Evolutionary conservation across 2,797 vertebrate species (phyloP).

Genomic region (Balearica regulorum): DNA sequence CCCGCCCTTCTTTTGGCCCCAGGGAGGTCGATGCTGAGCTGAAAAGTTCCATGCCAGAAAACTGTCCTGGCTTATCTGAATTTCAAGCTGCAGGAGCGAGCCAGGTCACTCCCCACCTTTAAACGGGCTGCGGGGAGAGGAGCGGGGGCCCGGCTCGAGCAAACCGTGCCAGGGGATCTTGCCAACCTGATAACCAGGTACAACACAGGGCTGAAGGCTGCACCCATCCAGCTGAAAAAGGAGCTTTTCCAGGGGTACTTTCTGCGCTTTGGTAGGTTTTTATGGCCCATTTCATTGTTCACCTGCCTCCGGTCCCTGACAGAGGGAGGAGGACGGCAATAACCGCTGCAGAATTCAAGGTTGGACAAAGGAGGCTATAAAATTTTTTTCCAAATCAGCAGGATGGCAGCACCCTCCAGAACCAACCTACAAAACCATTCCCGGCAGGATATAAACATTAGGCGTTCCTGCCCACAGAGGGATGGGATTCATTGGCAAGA

Average conservation of each 20-base stretch:
- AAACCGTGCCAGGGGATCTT: neutral
- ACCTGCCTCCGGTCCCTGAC: rapidly evolving
- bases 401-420: neutral
- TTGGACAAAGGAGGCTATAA: neutral
- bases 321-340: neutral
- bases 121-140: conserved; percentile 47
- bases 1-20: neutral
- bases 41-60: neutral
- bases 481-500: neutral
- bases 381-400: neutral
- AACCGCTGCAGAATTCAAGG: neutral
- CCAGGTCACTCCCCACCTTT: neutral
- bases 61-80: neutral
- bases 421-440: neutral
- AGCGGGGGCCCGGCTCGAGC: conserved; percentile 6
- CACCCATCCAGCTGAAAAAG: neutral
- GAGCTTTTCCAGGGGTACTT: neutral
- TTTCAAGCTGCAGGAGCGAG: conserved; percentile 42
- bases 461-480: neutral
- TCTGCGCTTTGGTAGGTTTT: neutral
- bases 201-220: neutral
- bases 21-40: neutral
- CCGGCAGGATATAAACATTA: neutral
- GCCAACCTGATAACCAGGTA: neutral
- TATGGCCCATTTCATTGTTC: neutral